Base-by-base conservation (phyloP, 2,888 invertebrate species). In the Drosophila anomelani region DNA sequence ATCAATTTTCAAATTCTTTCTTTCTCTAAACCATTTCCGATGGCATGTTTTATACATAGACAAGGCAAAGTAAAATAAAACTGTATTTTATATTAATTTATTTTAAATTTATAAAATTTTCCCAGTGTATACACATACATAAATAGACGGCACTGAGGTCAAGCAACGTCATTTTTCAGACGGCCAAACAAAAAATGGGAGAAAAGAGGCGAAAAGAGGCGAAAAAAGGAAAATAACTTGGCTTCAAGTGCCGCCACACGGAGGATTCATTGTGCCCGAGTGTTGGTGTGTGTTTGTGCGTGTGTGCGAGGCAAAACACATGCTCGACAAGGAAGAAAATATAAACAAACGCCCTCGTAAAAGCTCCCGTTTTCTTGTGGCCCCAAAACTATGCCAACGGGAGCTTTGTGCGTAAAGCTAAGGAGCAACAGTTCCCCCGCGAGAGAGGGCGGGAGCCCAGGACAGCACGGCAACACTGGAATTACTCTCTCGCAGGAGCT, bases 331-430 rank as follows among this genome's bases (percentile, higher is more conserved):
- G 57, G 38, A 83, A 66, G 78, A 85, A 83, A 85, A 85, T 79
- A 88, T 88, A 85, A 85, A 88, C 85, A 85, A 85, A 88, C 88
- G 75, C 83, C 81, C 78, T 82, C 85, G 85, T 80, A 83, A 85
- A 85, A 88, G 85, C 64, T 66, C 23, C 20, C 2, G 4, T 20
- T 44, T 62, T 43, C 84, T 87, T 74, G 34, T 29, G 20, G 64
- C 68, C 53, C 68, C 53, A 64, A 79, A 84, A 80, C 86, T 83
- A 79, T 83, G 83, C 80, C 83, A 86, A 86, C 69, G 69, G 69
- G 79, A 87, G 87, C 87, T 84, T 77, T 77, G 57, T 73, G 66
- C 73, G 58, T 66, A 73, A 73, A 73, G 70, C 62, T 76, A 55
- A 81, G 74, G 79, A 83, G 85, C 85, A 85, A 85, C 88, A 85